A percentile compares a stretch with the other conserved stretches of the same genome.
Evolutionary conservation across 2,888 invertebrate species (phyloP).

Genomic region (Pelosia muscerda): DNA sequence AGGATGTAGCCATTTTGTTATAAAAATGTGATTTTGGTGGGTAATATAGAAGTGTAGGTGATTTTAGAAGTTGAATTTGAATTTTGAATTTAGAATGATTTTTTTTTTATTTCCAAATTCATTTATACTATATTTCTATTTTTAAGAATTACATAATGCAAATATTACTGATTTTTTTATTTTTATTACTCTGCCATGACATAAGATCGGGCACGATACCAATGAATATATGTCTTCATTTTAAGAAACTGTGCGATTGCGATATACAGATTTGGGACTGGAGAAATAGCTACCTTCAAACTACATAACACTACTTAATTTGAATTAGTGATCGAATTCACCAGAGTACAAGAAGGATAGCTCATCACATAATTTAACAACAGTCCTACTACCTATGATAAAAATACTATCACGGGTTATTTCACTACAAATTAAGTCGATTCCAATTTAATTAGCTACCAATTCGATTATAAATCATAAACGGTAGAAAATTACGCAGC

Average conservation of each 20-base stretch:
- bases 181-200: too few relatives aligned
- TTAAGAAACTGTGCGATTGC: too few relatives aligned
- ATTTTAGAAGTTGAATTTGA: too few relatives aligned
- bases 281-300: not conserved
- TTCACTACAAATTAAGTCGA: slow-evolving; percentile 14
- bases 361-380: not conserved
- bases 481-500: slow-evolving; percentile 41
- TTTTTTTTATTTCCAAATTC: too few relatives aligned
- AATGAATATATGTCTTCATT: too few relatives aligned
- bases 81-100: too few relatives aligned
- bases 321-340: not conserved
- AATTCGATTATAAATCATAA: slow-evolving; percentile 29
- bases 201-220: too few relatives aligned
- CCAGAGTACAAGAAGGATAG: not conserved
- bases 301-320: not conserved
- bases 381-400: not conserved
- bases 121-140: too few relatives aligned
- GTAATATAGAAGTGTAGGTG: not conserved
- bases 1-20: slow-evolving; percentile 1
- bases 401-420: slow-evolving; percentile 3
- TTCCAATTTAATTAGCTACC: slow-evolving; percentile 19
- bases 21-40: not conserved
- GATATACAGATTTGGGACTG: not conserved
- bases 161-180: too few relatives aligned
- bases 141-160: too few relatives aligned